Base-by-base conservation (phyloP, 2,113 vertebrate species). In the Plectropomus leopardus region DNA sequence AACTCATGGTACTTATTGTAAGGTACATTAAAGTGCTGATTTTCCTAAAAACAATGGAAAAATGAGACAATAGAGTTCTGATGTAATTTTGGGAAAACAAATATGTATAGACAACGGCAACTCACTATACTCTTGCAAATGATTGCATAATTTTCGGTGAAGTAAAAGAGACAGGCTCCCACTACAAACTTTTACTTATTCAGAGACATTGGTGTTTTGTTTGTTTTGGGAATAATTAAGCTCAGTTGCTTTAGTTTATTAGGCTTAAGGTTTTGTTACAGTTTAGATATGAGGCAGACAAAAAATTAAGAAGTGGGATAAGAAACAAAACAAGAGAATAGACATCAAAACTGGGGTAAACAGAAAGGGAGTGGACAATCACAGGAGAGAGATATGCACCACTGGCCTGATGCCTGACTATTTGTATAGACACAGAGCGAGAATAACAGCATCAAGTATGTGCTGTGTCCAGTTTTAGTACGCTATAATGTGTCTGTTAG, bases 321-420 rank as follows among this genome's bases (percentile, higher is more conserved):
- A 30, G 40, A 67, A 57, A 77, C 36, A 55, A 16, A 66, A 17
- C 34, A 17, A 21, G 10, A 51, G 32, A 55, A 30, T 15, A 55
- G 24, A 50, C 40, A 36, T 19, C 2, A 17, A 63, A 78, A 30
- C 8, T 24, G 16, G 26, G 40, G 28, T 44, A 23, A 47, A 60
- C 36, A 55, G 44, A 58, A 11, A 59, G 81, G 60, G 82, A 82
- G 72, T 75, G 76, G 54, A 67, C 77, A 90, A 81, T 89, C 77
- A 70, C 2, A 24, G 58, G 24, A 6, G 16, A 87, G 85, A 84
- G 82, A 72, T 64, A 73, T 68, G 44, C 28, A 42, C 21, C 40
- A 57, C 15, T 16, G 4, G 45, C 61, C 53, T 30, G 28, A 76
- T 45, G 69, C 47, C 44, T 63, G 63, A 69, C 54, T 72, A 63